Evolutionary conservation across 1,140 invertebrate genomes (phyloP).

Genomic region (Penaeus vannamei): DNA sequence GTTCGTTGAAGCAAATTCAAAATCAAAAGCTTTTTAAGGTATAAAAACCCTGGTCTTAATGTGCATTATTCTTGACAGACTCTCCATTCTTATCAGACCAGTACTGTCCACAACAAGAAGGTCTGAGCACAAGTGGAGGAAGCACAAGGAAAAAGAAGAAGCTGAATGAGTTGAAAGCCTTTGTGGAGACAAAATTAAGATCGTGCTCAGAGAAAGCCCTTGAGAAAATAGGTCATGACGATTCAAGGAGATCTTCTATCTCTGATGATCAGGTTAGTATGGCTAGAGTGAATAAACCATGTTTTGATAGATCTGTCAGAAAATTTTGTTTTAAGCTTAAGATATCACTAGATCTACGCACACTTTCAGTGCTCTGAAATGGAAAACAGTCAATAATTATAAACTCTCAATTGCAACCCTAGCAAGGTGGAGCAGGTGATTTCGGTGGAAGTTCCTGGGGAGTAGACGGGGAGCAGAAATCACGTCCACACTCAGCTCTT

Average conservation of each 20-base stretch:
- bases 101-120: conserved; percentile 40
- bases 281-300: conserved; percentile 11
- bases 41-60: no score
- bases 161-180: conserved; percentile 89
- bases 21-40: no score
- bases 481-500: conserved; percentile 78
- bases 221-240: conserved; percentile 86
- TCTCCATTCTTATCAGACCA: conserved; percentile 53
- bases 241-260: conserved; percentile 67
- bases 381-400: no score
- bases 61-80: conserved; percentile 31
- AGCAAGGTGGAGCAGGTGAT: conserved; percentile 47
- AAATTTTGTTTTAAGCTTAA: background rate
- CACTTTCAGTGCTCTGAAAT: background rate
- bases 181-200: conserved; percentile 91
- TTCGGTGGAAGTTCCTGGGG: conserved; percentile 68
- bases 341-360: background rate
- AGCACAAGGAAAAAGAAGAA: conserved; percentile 79
- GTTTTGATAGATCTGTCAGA: background rate
- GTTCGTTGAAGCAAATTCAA: no score
- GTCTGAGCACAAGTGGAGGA: conserved; percentile 49
- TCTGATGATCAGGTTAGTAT: conserved; percentile 67
- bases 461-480: conserved; percentile 67
- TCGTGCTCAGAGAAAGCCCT: conserved; percentile 92
- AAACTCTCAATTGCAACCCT: background rate